Conservation (phyloP, 1,140 invertebrate genomes). For the Galleria mellonella region DNA sequence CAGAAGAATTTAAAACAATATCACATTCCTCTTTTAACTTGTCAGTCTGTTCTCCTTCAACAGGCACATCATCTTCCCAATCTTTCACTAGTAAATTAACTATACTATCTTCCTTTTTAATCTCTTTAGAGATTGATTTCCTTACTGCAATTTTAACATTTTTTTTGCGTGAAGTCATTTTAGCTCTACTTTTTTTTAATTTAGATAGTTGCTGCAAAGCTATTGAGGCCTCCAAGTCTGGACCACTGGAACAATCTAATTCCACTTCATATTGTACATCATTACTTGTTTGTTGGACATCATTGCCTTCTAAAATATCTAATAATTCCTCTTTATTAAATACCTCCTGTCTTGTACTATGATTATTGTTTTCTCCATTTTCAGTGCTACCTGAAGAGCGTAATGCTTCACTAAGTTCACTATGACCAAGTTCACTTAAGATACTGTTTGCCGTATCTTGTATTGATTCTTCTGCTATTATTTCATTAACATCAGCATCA, state of each 20-base stretch:
- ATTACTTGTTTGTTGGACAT: conserved; percentile 24
- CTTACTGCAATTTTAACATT: conserved; percentile 5
- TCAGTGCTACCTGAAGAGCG: conserved; percentile 39
- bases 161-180: no score
- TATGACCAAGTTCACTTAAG: conserved; percentile 46
- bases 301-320: conserved; percentile 64
- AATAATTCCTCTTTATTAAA: conserved; percentile 65
- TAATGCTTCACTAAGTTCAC: conserved; percentile 56
- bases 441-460: conserved; percentile 36
- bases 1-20: conserved; percentile 6
- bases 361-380: conserved; percentile 52
- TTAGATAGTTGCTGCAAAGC: conserved; percentile 46
- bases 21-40: conserved; percentile 9
- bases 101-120: conserved; percentile 39
- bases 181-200: conserved; percentile 21
- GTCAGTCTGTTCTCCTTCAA: conserved; percentile 16
- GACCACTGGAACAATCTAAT: neutral
- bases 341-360: conserved; percentile 42
- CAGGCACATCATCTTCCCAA: conserved; percentile 62
- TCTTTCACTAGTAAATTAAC: conserved; percentile 58
- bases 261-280: neutral
- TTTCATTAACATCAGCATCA: conserved; percentile 26
- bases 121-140: conserved; percentile 10
- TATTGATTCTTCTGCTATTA: conserved; percentile 20
- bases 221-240: conserved; percentile 30